A percentile compares a stretch with the other conserved stretches of the same genome.
phyloP scores from a whole-genome alignment of 2,888 invertebrate species.

The Metellina segmentata region DNA sequence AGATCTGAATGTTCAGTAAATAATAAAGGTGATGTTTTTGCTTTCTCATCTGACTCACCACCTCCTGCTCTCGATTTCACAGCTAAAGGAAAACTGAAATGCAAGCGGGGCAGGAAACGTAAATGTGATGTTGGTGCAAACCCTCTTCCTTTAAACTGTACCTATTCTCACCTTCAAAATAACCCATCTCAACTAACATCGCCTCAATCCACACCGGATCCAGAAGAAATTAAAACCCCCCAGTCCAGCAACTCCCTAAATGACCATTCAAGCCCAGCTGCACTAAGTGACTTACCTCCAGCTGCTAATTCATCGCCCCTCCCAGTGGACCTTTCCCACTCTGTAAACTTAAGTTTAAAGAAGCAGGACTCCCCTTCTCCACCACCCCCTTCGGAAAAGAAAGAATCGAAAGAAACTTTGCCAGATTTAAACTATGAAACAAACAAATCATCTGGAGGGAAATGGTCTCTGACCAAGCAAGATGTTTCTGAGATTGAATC shows the following conservation, averaged over 20 bases:
- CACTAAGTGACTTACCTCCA: slow-evolving; percentile 16
- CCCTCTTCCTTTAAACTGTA: slow-evolving; percentile 65
- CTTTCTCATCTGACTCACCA: slow-evolving; percentile 53
- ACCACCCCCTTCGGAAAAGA: background rate
- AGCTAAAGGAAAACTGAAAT: slow-evolving; percentile 54
- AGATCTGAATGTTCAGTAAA: slow-evolving; percentile 52
- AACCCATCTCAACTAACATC: slow-evolving; percentile 57
- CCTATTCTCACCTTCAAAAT: slow-evolving; percentile 69
- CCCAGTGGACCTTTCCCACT: slow-evolving; percentile 71
- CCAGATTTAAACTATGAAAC: slow-evolving; percentile 68
- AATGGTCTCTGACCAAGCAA: slow-evolving; percentile 59
- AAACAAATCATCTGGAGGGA: slow-evolving; percentile 45
- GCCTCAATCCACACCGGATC: slow-evolving; percentile 35
- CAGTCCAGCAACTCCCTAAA: slow-evolving; percentile 30
- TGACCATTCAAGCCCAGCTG: slow-evolving; percentile 13
- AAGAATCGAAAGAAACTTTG: slow-evolving; percentile 42
- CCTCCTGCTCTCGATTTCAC: slow-evolving; percentile 70
- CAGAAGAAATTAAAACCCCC: slow-evolving; percentile 28
- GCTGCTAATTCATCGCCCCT: slow-evolving; percentile 53
- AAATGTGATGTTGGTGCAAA: slow-evolving; percentile 44
- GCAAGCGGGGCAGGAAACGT: slow-evolving; percentile 53
- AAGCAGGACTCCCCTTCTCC: slow-evolving; percentile 36
- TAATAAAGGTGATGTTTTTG: slow-evolving; percentile 45
- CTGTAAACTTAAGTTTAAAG: slow-evolving; percentile 42
- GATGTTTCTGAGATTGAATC: slow-evolving; percentile 21